Conservation (phyloP, 2,113 vertebrate genomes). For the Typhlomys cinereus region DNA sequence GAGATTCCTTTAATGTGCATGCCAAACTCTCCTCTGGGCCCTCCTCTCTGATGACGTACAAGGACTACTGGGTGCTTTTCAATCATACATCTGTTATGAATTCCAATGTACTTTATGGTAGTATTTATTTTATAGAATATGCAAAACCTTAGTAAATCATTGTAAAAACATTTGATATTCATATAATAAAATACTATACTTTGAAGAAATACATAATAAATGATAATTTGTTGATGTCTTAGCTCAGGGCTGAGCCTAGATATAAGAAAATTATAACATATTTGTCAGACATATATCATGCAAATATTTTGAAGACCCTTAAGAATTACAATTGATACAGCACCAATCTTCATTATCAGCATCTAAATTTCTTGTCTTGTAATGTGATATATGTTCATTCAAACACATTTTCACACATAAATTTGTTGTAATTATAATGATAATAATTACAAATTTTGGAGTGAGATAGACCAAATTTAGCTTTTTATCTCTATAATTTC, state of each 20-base stretch:
- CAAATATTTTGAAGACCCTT: not conserved
- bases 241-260: not conserved
- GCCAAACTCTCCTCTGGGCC: too few species aligned
- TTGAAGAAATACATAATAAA: not conserved
- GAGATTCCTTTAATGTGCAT: too few species aligned
- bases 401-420: not conserved
- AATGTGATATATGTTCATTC: constrained; percentile 2
- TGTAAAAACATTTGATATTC: constrained; percentile 24
- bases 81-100: constrained; percentile 48
- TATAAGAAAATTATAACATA: not conserved
- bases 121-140: constrained; percentile 55
- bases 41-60: too few species aligned
- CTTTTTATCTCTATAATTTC: constrained; percentile 32
- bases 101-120: constrained; percentile 50
- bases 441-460: constrained; percentile 28
- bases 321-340: not conserved
- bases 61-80: not conserved
- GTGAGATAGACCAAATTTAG: not conserved
- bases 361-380: not conserved
- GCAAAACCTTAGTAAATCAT: constrained; percentile 24
- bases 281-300: not conserved
- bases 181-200: constrained; percentile 7
- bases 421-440: not conserved
- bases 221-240: not conserved
- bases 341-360: not conserved